phyloP scores from a whole-genome alignment of 2,888 invertebrate genomes.

The Drosophila paranaensis region DNA sequence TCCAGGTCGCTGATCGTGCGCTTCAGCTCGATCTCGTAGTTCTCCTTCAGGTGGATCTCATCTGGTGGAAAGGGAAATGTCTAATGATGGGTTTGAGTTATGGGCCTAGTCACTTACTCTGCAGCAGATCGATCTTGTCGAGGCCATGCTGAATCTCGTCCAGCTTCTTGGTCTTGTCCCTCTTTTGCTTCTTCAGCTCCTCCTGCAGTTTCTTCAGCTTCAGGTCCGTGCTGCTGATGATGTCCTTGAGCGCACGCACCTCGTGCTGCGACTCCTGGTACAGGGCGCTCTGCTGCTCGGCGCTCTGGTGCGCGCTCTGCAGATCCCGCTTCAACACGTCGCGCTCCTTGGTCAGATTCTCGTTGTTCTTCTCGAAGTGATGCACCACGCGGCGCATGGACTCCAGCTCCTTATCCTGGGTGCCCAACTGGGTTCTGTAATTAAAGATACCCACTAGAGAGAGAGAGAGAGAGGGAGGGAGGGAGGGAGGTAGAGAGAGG shows the following conservation, averaged over 20 bases:
- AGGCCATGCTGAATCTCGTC: slow-evolving; percentile 83
- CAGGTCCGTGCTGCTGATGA: slow-evolving; percentile 72
- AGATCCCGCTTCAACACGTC: slow-evolving; percentile 82
- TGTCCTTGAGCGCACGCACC: slow-evolving; percentile 81
- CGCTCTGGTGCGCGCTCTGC: slow-evolving; percentile 67
- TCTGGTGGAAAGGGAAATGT: slow-evolving; percentile 48
- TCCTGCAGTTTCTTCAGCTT: slow-evolving; percentile 79
- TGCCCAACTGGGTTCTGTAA: slow-evolving; percentile 76
- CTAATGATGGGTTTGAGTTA: no score
- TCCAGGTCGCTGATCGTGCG: slow-evolving; percentile 82
- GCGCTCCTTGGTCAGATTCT: slow-evolving; percentile 81
- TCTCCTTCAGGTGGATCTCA: slow-evolving; percentile 83
- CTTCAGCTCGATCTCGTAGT: slow-evolving; percentile 83
- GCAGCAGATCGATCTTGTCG: slow-evolving; percentile 81
- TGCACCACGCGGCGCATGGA: slow-evolving; percentile 82
- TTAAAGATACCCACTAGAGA: no score
- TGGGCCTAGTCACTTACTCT: slow-evolving; percentile 64
- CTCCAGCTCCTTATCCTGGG: slow-evolving; percentile 82
- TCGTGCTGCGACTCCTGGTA: slow-evolving; percentile 82
- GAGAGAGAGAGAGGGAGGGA: no score
- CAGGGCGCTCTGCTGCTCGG: slow-evolving; percentile 65
- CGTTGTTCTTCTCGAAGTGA: slow-evolving; percentile 80
- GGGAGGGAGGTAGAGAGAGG: no score
- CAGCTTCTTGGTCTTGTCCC: slow-evolving; percentile 81
- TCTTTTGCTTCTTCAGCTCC: slow-evolving; percentile 73